Percentiles rank a stretch among this genome's conserved stretches.
Conservation (phyloP, 2,888 invertebrate genomes). For the Harpagoxenus sublaevis region DNA sequence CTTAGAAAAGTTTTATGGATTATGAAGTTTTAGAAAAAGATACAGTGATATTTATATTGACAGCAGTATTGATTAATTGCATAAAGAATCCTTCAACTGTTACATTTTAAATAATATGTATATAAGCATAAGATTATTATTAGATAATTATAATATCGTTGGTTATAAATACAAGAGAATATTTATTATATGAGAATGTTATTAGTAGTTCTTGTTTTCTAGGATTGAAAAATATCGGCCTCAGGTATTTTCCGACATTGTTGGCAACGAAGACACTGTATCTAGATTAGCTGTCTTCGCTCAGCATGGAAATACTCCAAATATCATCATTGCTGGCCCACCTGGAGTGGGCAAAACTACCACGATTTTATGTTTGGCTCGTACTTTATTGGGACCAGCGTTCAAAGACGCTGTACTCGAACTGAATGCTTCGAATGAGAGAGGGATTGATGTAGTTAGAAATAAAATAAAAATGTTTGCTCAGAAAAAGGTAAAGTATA, state of each 20-base stretch:
- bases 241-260: conserved; percentile 94
- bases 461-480: conserved; percentile 99
- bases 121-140: not conserved
- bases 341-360: conserved; percentile 99
- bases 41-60: too few relatives aligned
- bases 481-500: conserved; percentile 92
- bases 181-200: not conserved
- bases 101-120: not conserved
- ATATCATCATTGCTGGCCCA: conserved; percentile 98
- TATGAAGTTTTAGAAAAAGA: not conserved
- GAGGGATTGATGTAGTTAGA: conserved; percentile 99
- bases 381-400: conserved; percentile 94
- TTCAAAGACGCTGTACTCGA: conserved; percentile 98
- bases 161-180: not conserved
- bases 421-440: conserved; percentile 99
- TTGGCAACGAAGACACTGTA: conserved; percentile 98
- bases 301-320: conserved; percentile 96
- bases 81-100: not conserved
- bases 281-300: conserved; percentile 93
- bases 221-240: conserved; percentile 99
- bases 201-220: conserved; percentile 20
- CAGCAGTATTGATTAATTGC: not conserved
- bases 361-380: conserved; percentile 97
- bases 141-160: not conserved
- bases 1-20: not conserved